Evolutionary conservation across 2,113 vertebrate species (phyloP), one percentile per base, ranked within the genome.

Genomic region (Apteryx owenii): DNA sequence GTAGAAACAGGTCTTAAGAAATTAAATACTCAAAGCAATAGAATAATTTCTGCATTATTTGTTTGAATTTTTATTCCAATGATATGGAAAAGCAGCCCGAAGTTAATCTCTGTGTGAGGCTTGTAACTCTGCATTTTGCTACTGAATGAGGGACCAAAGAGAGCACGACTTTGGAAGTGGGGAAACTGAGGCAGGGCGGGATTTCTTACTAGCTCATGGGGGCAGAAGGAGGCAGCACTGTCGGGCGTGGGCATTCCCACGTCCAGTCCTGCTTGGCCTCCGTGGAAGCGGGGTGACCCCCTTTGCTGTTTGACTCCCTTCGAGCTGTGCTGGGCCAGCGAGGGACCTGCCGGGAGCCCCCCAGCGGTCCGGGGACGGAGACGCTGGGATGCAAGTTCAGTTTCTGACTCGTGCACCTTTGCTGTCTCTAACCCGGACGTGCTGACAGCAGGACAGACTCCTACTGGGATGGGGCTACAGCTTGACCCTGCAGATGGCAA

Each of bases 291-390:
- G 54, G 56, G 56, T 13, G 31, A 29, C 31, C 56, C 56, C 56
- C 10, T 58, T 58, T 50, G 50, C 6, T 79, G 40, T 80, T 69
- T 56, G 10, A 16, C n/a, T 12, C 69, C 81, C 38, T 80, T 44
- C 3, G 11, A 5, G 29, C 0, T 1, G 18, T 0, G 0, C 9
- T 4, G 81, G 42, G 48, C 6, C 0, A 1, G 7, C 0, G 2
- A 33, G 58, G 23, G 21, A 25, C 11, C 0, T 1, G 10, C 36
- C 51, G 31, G 2, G 44, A 33, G 66, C 13, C 5, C 22, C 36
- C 13, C 3, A 2, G 46, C 14, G 20, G 33, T 0, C 0, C 0
- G 22, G 69, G n/a, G 1, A 20, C 20, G 29, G 85, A 80, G 65
- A 3, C 7, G 29, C 62, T 5, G 76, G 50, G 68, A 56, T 60